phyloP scores from a whole-genome alignment of 2,113 vertebrate species.

The Pangasianodon gigas region DNA sequence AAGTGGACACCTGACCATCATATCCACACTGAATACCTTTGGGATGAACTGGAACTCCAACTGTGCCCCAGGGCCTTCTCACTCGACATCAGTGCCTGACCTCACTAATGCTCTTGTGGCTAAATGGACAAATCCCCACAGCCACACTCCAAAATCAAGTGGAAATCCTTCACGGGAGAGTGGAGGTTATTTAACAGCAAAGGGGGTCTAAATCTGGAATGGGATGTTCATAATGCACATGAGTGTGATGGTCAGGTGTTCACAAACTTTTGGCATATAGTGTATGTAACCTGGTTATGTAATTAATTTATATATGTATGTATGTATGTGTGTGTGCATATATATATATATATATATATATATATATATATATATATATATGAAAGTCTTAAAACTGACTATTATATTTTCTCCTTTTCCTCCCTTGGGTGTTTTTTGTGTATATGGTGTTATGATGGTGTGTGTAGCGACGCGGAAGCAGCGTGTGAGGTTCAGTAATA shows the following conservation, averaged over 20 bases:
- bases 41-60: not conserved
- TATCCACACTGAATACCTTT: not conserved
- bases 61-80: not conserved
- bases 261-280: not conserved
- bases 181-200: not conserved
- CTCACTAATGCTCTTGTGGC: not conserved
- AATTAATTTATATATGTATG: not conserved
- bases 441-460: not conserved
- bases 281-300: not conserved
- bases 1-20: not conserved
- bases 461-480: conserved; percentile 37
- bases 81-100: not conserved
- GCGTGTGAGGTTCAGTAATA: conserved; percentile 84
- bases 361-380: not conserved
- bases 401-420: not conserved
- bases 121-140: not conserved
- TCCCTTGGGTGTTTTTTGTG: not conserved
- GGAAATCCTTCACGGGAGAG: not conserved
- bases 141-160: not conserved
- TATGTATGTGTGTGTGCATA: no score
- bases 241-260: not conserved
- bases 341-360: not conserved
- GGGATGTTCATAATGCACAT: not conserved
- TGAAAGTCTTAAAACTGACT: not conserved
- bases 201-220: not conserved